Evolutionary conservation across 1,140 invertebrate species (phyloP).

Genomic region (Subanguina moxae): DNA sequence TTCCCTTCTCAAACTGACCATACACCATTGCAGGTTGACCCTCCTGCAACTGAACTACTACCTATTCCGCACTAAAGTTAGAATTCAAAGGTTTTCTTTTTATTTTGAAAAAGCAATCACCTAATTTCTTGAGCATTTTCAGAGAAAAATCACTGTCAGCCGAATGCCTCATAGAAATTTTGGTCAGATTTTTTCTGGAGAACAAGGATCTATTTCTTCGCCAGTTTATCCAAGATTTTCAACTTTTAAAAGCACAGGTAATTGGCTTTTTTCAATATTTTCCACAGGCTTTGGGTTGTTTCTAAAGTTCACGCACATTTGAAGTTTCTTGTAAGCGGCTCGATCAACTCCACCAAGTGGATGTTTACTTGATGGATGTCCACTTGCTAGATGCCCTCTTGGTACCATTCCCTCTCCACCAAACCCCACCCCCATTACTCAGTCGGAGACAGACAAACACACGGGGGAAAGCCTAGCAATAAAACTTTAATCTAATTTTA

Average conservation of each 20-base stretch:
- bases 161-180: constrained; percentile 74
- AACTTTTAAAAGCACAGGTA: constrained; percentile 60
- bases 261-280: constrained; percentile 65
- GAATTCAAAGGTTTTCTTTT: constrained; percentile 14
- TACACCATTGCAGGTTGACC: constrained; percentile 66
- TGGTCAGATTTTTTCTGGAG: constrained; percentile 75
- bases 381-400: background rate
- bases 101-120: background rate
- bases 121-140: constrained; percentile 43
- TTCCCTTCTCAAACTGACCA: no score
- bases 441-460: no score
- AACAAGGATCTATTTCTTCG: constrained; percentile 68
- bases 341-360: no score
- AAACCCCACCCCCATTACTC: background rate
- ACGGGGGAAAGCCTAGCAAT: no score
- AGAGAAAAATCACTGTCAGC: constrained; percentile 71
- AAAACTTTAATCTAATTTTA: background rate
- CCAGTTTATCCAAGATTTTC: constrained; percentile 74
- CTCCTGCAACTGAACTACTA: constrained; percentile 75
- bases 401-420: background rate
- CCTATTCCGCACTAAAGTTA: constrained; percentile 61
- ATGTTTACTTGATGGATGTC: no score
- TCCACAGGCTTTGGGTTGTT: no score
- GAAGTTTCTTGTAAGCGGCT: no score
- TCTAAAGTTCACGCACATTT: no score